Base-by-base conservation (phyloP, 2,113 vertebrate species). In the Aspidoscelis tigris region DNA sequence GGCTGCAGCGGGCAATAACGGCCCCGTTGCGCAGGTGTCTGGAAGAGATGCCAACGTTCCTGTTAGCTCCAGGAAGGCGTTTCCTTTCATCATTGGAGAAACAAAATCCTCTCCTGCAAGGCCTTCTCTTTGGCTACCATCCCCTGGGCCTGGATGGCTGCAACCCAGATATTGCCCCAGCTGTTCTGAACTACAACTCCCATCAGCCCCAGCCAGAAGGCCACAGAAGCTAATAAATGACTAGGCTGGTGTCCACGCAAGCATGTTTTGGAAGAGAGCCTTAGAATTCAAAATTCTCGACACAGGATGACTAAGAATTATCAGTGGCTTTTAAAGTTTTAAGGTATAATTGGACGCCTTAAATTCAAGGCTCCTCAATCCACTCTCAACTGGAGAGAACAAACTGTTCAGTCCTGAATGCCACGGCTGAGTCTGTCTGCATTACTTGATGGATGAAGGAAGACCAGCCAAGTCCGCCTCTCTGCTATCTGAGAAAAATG, bases 1-100 rank as follows among this genome's bases (percentile, higher is more conserved):
- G 99, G 93, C 99, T 99, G 95, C 99, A 99, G 81, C 99, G 98
- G 0, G 98, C 97, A 0, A 99, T 99, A 83, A 98, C 99, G 0
- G 97, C 98, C 24, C 99, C 99, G 0, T 97, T 99, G 87, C 96
- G 98, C 89, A 97, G 91, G 72, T 99, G 98, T 68, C 99, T 99
- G 93, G 2, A 2, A 90, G 87, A 81, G 53, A 86, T 90, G 55
- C 0, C 0, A 50, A 18, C 85, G 0, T 0, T 26, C 77, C 22
- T 16, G 12, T 77, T 77, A 76, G 4, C 58, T 2, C 58, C 4
- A 4, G 14, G 3, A 14, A 61, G 58, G 58, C 4, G 1, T 18
- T 61, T 14, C 58, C 58, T 18, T 61, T 18, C 14, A 18, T 14
- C 14, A 14, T 61, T 1, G 58, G 58, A 18, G 18, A 61, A 61